Conservation (phyloP, 2,797 vertebrate species). For the Anabas testudineus region DNA sequence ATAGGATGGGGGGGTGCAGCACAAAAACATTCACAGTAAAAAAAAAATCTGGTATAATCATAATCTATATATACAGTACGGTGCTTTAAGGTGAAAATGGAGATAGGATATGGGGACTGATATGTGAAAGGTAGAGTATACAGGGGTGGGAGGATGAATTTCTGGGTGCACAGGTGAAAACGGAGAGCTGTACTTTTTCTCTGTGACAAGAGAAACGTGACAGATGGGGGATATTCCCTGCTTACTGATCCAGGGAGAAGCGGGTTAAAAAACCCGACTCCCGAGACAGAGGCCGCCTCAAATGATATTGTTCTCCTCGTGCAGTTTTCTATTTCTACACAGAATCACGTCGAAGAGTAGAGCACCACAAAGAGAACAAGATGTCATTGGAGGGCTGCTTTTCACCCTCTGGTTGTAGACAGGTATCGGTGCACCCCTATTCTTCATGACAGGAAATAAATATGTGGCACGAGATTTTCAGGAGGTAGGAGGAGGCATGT, state of each 20-base stretch:
- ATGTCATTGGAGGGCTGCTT: conserved; percentile 66
- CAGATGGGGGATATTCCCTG: conserved; percentile 60
- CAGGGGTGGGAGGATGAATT: conserved; percentile 60
- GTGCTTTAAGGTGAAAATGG: conserved; percentile 83
- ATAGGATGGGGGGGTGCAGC: conserved; percentile 81
- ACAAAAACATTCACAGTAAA: conserved; percentile 87
- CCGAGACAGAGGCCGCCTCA: conserved; percentile 65
- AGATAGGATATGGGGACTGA: conserved; percentile 75
- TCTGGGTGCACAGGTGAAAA: conserved; percentile 78
- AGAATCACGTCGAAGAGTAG: conserved; percentile 72
- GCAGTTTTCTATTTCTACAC: conserved; percentile 75
- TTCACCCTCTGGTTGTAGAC: conserved; percentile 63
- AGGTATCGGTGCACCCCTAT: conserved; percentile 51
- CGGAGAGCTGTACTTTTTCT: conserved; percentile 75
- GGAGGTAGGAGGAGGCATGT: conserved; percentile 79
- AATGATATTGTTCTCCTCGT: conserved; percentile 72
- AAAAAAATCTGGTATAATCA: conserved; percentile 83
- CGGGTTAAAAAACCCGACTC: conserved; percentile 37
- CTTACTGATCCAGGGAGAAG: conserved; percentile 57
- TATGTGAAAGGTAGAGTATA: conserved; percentile 78
- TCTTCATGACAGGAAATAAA: conserved; percentile 77
- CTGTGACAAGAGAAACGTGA: conserved; percentile 71
- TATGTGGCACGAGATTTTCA: conserved; percentile 78
- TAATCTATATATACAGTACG: conserved; percentile 87
- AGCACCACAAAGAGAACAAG: conserved; percentile 70